phyloP scores from a whole-genome alignment of 2,888 invertebrate genomes.

The Folsomia manolachei region DNA sequence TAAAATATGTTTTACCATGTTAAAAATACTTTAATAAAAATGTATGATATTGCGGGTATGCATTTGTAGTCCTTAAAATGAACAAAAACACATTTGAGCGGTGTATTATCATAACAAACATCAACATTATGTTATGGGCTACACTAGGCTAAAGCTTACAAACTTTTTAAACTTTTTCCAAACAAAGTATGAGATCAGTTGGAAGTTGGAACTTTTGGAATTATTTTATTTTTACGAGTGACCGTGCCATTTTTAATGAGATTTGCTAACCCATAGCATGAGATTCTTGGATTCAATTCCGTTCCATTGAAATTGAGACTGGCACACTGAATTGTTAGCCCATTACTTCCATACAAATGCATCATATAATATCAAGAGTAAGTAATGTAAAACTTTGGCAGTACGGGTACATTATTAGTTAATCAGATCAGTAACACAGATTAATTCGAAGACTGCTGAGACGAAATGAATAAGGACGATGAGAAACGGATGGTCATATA shows the following conservation, averaged over 20 bases:
- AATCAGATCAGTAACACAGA: slow-evolving; percentile 18
- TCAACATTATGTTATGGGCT: background rate
- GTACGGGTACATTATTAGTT: slow-evolving; percentile 14
- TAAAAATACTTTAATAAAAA: background rate
- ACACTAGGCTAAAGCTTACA: background rate
- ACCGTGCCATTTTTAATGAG: background rate
- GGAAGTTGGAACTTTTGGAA: slow-evolving; percentile 6
- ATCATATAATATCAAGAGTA: background rate
- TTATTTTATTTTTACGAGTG: too few relatives aligned
- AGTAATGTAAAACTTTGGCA: slow-evolving; percentile 18
- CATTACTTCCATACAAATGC: background rate
- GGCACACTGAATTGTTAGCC: background rate
- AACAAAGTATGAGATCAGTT: slow-evolving; percentile 15
- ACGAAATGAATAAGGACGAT: background rate
- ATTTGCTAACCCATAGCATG: too few relatives aligned
- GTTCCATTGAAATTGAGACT: background rate
- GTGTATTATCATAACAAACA: slow-evolving; percentile 4
- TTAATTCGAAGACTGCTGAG: background rate
- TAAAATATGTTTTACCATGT: background rate
- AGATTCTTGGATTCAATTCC: background rate
- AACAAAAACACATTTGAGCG: slow-evolving; percentile 18
- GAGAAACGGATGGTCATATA: too few relatives aligned
- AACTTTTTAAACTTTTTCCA: background rate
- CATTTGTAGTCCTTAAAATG: background rate
- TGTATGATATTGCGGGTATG: slow-evolving; percentile 12